Conservation (phyloP, 2,113 vertebrate species). For the Dascyllus trimaculatus region DNA sequence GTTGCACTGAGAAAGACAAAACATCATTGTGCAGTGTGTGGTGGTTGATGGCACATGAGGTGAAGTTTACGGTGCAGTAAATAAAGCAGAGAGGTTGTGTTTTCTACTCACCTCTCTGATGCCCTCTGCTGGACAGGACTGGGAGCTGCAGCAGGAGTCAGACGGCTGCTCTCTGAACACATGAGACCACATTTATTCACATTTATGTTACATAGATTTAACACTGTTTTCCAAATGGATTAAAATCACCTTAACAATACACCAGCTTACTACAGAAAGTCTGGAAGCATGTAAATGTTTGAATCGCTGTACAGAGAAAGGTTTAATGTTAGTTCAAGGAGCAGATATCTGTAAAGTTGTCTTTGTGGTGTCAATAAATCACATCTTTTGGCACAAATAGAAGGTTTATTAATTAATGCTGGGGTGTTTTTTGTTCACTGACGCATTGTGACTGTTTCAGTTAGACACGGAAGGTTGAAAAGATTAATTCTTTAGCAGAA, state of each 20-base stretch:
- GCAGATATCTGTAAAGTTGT: too few relatives aligned
- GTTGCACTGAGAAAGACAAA: neutral
- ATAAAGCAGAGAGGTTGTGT: neutral
- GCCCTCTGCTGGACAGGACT: slow-evolving; percentile 83
- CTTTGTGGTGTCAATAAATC: neutral
- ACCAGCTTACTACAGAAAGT: too few relatives aligned
- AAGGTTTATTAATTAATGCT: too few relatives aligned
- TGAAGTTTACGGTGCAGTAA: slow-evolving; percentile 26
- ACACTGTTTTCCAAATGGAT: too few relatives aligned
- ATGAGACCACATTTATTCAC: too few relatives aligned
- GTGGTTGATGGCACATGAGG: neutral
- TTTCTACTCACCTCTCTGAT: slow-evolving; percentile 77
- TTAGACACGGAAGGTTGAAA: neutral
- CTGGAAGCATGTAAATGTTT: too few relatives aligned
- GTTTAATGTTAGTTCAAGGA: too few relatives aligned
- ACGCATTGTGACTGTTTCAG: neutral
- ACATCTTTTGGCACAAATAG: neutral
- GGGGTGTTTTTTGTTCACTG: neutral
- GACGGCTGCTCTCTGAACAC: slow-evolving; percentile 91
- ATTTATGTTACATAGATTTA: too few relatives aligned
- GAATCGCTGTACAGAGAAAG: too few relatives aligned
- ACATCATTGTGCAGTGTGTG: neutral
- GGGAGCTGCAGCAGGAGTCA: slow-evolving; percentile 82
- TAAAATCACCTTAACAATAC: too few relatives aligned
- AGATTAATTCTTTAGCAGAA: too few relatives aligned